These are phyloP conservation scores for Lampris incognitus DNA, from an alignment of 2,113 vertebrate genomes.

Conservation along the genomic window DNA sequence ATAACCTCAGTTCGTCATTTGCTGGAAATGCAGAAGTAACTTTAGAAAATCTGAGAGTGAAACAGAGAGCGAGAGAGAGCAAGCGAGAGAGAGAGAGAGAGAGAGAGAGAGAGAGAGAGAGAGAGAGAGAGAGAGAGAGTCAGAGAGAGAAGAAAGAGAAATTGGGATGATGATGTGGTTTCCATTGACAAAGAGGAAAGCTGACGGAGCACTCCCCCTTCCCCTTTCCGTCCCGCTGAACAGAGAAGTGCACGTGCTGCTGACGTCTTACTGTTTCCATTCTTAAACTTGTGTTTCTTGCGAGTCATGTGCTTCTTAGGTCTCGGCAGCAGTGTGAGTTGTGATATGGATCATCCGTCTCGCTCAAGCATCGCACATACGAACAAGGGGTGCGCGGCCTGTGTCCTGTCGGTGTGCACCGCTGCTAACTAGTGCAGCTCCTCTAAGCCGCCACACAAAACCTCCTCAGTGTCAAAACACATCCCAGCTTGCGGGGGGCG, in stretches of 20 bases:
- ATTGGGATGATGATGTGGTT: conserved; percentile 62
- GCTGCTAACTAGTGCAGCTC: too few relatives aligned
- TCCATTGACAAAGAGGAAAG: conserved; percentile 70
- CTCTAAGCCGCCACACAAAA: too few relatives aligned
- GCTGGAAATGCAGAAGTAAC: conserved; percentile 64
- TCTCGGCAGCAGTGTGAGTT: conserved; percentile 25
- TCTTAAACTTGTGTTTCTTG: conserved; percentile 35
- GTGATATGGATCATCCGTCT: conserved; percentile 40
- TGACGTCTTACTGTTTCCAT: conserved; percentile 65
- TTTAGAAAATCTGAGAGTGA: conserved; percentile 43
- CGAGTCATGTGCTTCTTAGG: conserved; percentile 54
- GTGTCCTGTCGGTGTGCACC: too few relatives aligned
- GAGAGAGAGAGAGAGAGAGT: neutral
- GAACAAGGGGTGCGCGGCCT: too few relatives aligned
- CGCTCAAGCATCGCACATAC: conserved; percentile 16
- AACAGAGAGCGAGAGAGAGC: conserved; percentile 25
- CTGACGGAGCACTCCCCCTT: conserved; percentile 76
- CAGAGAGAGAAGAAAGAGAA: neutral
- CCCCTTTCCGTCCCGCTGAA: conserved; percentile 66
- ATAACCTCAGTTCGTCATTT: conserved; percentile 45
- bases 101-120: neutral
- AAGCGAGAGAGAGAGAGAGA: neutral
- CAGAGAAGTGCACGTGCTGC: conserved; percentile 69
- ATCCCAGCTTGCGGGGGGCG: too few relatives aligned
- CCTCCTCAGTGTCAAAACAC: too few relatives aligned